Evolutionary conservation across 1,140 invertebrate genomes (phyloP).

Genomic region (Asbolus verrucosus): DNA sequence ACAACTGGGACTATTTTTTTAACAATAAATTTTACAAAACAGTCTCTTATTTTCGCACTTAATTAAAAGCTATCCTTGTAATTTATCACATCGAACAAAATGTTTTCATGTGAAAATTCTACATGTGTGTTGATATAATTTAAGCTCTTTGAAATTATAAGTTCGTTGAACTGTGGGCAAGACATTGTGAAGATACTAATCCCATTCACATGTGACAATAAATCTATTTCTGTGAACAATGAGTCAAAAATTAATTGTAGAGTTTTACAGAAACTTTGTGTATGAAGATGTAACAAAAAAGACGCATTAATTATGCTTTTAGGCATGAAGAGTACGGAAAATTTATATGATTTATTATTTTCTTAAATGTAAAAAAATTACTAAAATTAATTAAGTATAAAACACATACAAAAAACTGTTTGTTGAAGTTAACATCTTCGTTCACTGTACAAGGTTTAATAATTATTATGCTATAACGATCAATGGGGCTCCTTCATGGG

Average conservation of each 20-base stretch:
- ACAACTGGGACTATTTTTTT: no score
- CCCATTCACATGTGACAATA: conserved; percentile 11
- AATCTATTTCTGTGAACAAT: conserved; percentile 14
- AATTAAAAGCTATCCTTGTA: not conserved
- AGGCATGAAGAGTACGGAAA: no score
- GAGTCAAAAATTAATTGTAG: conserved; percentile 24
- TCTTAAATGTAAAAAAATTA: no score
- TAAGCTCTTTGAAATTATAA: conserved; percentile 5
- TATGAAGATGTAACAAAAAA: conserved; percentile 8
- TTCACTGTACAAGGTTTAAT: no score
- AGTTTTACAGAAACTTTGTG: conserved; percentile 6
- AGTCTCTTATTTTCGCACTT: no score
- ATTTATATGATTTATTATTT: no score
- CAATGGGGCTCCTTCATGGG: no score
- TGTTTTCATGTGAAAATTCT: conserved; percentile 7
- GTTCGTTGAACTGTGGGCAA: conserved; percentile 27
- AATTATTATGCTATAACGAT: no score
- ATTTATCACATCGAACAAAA: not conserved
- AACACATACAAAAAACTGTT: no score
- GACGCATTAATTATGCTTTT: not conserved
- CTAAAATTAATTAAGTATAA: not conserved
- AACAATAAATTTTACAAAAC: no score
- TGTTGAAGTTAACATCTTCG: no score
- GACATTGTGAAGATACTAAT: conserved; percentile 10
- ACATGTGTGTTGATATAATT: conserved; percentile 12